Base-by-base conservation (phyloP, 2,113 vertebrate species). In the Gambusia holbrooki region DNA sequence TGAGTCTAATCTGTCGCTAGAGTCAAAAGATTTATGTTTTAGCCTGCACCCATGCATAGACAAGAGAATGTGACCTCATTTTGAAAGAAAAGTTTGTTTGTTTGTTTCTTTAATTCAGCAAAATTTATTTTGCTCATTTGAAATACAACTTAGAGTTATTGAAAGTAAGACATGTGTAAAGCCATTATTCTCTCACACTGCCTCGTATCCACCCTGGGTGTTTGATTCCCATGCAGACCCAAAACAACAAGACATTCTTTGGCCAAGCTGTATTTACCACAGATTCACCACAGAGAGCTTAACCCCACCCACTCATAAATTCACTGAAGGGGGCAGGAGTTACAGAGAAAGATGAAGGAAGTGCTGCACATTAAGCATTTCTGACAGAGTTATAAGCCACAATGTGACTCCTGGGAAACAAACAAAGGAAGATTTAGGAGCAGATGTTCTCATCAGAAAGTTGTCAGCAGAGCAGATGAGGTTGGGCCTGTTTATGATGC, bases 241-340 rank as follows among this genome's bases (percentile, higher is more conserved):
- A 83, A 84, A 91, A 93, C 85, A 92, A 92, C 91, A 91, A 79
- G 87, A 88, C 87, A 92, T 93, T 92, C 87, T 93, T 92, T 90
- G 90, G 84, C 87, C 22, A 45, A 73, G 80, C 85, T 79, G 78
- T 82, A 76, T 89, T 88, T 85, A 92, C 89, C 89, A 84, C 82
- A 71, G 83, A 72, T 85, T 88, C 77, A 83, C 86, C 87, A 72
- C 79, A 80, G 62, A 83, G 84, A 76, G 75, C 80, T 70, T 83
- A 73, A 84, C 90, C 77, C 88, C 89, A 40, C 88, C 88, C 79
- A 77, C 87, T 87, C 76, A 69, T 90, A 78, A 87, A 91, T 83
- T 87, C 82, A 79, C 61, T 76, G 72, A 83, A 72, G 83, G 79
- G 85, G 84, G 84, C 79, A 79, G 84, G 40, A 82, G 78, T 79